These are phyloP conservation scores for Phoebastria nigripes DNA, from an alignment of 2,797 vertebrate species.

Conservation along the genomic window DNA sequence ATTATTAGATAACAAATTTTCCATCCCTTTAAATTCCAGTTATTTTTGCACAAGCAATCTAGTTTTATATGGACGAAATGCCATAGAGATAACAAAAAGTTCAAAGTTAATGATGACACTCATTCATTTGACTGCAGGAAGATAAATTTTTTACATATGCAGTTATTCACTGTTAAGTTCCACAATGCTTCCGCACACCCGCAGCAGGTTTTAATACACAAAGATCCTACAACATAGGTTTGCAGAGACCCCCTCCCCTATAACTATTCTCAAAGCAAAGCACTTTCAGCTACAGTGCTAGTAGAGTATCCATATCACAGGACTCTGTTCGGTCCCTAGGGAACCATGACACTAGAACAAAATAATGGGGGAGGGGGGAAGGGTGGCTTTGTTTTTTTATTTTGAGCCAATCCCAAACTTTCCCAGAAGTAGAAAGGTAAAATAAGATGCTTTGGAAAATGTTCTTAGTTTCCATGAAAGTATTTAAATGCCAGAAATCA, in stretches of 20 bases:
- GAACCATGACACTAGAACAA: neutral
- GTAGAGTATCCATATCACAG: rapidly evolving
- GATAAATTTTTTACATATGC: neutral
- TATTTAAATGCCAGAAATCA: neutral
- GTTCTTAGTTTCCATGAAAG: neutral
- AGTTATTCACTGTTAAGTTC: neutral
- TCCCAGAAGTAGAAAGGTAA: neutral
- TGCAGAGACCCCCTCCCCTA: neutral
- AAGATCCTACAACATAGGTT: neutral
- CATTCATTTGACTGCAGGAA: neutral
- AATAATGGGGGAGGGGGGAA: neutral
- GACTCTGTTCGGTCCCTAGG: neutral
- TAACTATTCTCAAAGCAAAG: neutral
- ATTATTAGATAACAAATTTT: neutral
- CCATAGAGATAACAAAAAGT: neutral
- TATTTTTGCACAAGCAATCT: neutral
- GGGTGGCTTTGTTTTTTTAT: neutral
- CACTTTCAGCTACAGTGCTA: neutral
- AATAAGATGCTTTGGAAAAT: neutral
- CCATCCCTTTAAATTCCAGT: neutral
- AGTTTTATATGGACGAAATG: neutral
- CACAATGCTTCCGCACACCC: neutral
- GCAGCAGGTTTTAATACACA: neutral
- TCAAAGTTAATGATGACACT: neutral
- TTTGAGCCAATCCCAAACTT: neutral